These are phyloP conservation scores for Lepus europaeus DNA, from an alignment of 2,113 vertebrate genomes.

Conservation along the genomic window DNA sequence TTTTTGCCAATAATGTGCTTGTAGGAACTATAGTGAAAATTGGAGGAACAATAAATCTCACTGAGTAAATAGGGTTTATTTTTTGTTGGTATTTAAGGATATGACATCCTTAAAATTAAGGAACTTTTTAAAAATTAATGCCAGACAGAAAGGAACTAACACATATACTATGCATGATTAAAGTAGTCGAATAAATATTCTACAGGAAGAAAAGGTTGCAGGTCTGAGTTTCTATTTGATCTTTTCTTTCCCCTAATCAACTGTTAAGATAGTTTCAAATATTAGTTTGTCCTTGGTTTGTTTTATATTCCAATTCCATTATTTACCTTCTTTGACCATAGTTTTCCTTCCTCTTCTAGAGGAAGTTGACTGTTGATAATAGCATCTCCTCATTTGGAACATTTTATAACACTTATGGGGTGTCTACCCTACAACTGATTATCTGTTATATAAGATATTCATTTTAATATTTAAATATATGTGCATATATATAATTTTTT, in stretches of 20 bases:
- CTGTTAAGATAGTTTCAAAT: conserved; percentile 20
- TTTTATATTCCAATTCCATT: conserved; percentile 39
- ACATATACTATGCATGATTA: neutral
- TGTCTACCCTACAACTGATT: neutral
- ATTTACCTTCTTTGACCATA: conserved; percentile 41
- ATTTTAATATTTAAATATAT: neutral
- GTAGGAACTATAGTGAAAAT: neutral
- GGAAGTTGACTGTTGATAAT: conserved; percentile 9
- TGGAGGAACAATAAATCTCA: neutral
- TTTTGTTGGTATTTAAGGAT: conserved; percentile 21
- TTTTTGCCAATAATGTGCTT: conserved; percentile 8
- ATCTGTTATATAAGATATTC: neutral
- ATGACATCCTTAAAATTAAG: conserved; percentile 20
- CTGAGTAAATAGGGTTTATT: conserved; percentile 38
- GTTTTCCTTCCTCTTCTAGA: conserved; percentile 44
- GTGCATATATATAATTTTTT: neutral
- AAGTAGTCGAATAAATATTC: conserved; percentile 53
- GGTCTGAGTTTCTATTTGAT: neutral
- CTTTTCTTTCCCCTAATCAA: conserved; percentile 25
- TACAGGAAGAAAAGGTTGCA: neutral
- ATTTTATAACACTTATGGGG: neutral
- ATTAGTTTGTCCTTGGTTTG: conserved; percentile 12
- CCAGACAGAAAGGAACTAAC: neutral
- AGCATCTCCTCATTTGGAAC: neutral
- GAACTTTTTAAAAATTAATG: neutral